Base-by-base conservation (phyloP, 2,797 vertebrate genomes). In the Enteromius argenteus region DNA sequence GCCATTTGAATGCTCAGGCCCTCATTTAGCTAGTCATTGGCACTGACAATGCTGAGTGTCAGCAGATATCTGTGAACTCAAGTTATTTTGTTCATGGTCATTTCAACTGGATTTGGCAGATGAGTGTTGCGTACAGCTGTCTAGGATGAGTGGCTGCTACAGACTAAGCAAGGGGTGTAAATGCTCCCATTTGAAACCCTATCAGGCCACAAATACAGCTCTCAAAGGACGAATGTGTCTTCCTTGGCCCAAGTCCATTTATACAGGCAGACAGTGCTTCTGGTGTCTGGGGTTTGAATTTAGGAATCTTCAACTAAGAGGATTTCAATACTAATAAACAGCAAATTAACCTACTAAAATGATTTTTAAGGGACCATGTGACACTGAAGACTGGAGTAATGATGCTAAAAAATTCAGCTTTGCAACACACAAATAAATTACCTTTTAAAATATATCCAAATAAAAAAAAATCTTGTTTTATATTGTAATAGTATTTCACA, bases 161-260 rank as follows among this genome's bases (percentile, higher is more conserved):
- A 89, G 86, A 10, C 68, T 84, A 91, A 89, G 87, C 84, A 78
- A 80, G 88, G 84, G 84, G 86, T 27, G 82, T 86, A 93, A 89
- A 92, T 86, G 69, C 84, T 49, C 79, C 37, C 84, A 83, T 86
- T 82, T 88, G 88, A 91, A 87, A 89, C 91, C 92, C 92, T 92
- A 93, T 91, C 93, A 93, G 92, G 88, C 87, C 91, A 93, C 90
- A 92, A 92, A 93, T 92, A 86, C 91, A 64, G 79, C 87, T 91
- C 89, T 93, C 91, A 90, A 92, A 93, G 92, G 88, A 88, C 37
- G 90, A 89, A 90, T 87, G 88, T 76, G 80, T 72, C 85, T 91
- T 90, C 89, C 56, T 68, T 89, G 64, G 81, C 73, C 78, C 86
- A 88, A 87, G 86, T 89, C 87, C 89, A 86, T 88, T 91, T 88